phyloP scores from a whole-genome alignment of 2,797 vertebrate species.

The Aldrovandia affinis region DNA sequence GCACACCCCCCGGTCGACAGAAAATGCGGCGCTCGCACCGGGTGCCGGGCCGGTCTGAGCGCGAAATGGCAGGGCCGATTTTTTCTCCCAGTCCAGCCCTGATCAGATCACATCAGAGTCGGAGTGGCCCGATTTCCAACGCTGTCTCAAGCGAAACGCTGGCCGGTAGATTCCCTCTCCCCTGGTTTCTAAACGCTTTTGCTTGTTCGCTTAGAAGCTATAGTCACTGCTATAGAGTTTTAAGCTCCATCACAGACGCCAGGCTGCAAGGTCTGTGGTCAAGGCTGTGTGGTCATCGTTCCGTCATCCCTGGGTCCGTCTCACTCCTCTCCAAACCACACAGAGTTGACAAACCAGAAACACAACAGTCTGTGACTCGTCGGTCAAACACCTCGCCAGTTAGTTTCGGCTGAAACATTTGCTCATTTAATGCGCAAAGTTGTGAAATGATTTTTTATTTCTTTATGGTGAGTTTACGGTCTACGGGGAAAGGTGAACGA shows the following conservation, averaged over 20 bases:
- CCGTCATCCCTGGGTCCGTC: conserved; percentile 53
- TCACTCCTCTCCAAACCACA: conserved; percentile 47
- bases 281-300: conserved; percentile 72
- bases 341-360: not conserved
- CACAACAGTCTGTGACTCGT: conserved; percentile 49
- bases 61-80: no score
- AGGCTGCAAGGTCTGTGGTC: conserved; percentile 72
- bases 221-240: conserved; percentile 51
- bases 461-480: conserved; percentile 37
- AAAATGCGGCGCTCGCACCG: no score
- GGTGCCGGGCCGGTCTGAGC: no score
- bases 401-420: conserved; percentile 31
- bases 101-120: no score
- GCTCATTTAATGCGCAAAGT: not conserved
- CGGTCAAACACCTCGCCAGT: conserved; percentile 55
- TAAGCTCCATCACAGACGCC: conserved; percentile 28
- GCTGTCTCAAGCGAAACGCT: not conserved
- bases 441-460: conserved; percentile 16
- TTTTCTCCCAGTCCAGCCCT: no score
- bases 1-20: no score
- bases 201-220: not conserved
- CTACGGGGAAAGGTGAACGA: conserved; percentile 38
- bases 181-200: not conserved
- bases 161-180: not conserved
- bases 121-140: no score